Evolutionary conservation across 2,888 invertebrate genomes (phyloP).

Genomic region (Diabrotica balteata): DNA sequence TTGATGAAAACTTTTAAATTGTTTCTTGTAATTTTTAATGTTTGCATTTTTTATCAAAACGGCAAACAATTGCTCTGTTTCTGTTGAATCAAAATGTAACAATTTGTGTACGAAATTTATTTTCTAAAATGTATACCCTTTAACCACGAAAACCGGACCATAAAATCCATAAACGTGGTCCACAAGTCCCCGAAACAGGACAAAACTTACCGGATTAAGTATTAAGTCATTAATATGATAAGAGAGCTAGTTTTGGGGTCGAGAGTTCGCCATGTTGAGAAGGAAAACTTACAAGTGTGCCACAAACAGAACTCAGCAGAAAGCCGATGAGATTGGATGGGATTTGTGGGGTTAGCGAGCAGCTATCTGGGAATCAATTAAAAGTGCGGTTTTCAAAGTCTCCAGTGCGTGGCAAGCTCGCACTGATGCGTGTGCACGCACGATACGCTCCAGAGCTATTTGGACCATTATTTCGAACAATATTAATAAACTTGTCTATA

Average conservation of each 20-base stretch:
- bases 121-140: too few relatives aligned
- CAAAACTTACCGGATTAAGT: background rate
- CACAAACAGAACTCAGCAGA: constrained; percentile 36
- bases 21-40: too few relatives aligned
- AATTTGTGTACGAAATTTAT: too few relatives aligned
- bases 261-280: constrained; percentile 39
- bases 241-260: constrained; percentile 34
- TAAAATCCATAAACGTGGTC: too few relatives aligned
- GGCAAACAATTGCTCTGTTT: too few relatives aligned
- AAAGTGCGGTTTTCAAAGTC: constrained; percentile 38
- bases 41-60: too few relatives aligned
- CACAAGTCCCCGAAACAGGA: too few relatives aligned
- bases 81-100: too few relatives aligned
- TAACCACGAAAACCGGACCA: too few relatives aligned
- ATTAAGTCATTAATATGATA: constrained; percentile 40
- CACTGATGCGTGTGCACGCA: constrained; percentile 40
- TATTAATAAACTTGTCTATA: too few relatives aligned
- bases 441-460: constrained; percentile 11
- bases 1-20: too few relatives aligned
- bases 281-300: constrained; percentile 40
- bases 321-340: constrained; percentile 38
- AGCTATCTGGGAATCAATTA: constrained; percentile 47
- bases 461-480: constrained; percentile 9
- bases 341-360: constrained; percentile 38
- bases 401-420: constrained; percentile 32